These are phyloP conservation scores for Panurus biarmicus DNA, from an alignment of 2,113 vertebrate species.

Conservation along the genomic window DNA sequence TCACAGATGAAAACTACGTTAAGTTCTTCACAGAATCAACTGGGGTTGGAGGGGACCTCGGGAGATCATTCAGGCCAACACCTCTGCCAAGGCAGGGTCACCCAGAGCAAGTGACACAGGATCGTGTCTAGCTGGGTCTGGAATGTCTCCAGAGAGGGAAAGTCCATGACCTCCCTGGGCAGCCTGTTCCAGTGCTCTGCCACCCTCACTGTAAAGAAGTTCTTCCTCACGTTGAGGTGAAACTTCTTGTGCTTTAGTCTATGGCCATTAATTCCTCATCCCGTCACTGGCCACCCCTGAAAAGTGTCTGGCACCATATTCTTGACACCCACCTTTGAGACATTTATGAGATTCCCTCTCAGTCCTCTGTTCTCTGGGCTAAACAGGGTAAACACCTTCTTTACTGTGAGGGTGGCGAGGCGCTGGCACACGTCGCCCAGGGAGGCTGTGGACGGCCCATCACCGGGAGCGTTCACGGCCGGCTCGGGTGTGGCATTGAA, in stretches of 20 bases:
- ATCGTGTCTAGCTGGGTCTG: neutral
- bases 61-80: neutral
- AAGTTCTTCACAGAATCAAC: neutral
- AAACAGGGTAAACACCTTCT: too few relatives aligned
- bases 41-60: neutral
- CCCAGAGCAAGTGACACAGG: neutral
- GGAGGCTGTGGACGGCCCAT: rapidly evolving
- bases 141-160: neutral
- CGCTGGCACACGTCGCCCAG: neutral
- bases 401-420: neutral
- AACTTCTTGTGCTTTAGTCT: neutral
- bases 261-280: neutral
- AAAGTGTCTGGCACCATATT: neutral
- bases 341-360: neutral
- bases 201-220: neutral
- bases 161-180: neutral
- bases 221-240: neutral
- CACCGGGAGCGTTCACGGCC: rapidly evolving
- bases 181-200: neutral
- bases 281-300: neutral
- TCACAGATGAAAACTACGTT: rapidly evolving
- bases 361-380: neutral
- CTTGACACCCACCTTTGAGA: neutral
- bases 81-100: neutral
- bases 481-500: rapidly evolving